Evolutionary conservation across 2,888 invertebrate genomes (phyloP).

Genomic region (Arrhopalites spinosus): DNA sequence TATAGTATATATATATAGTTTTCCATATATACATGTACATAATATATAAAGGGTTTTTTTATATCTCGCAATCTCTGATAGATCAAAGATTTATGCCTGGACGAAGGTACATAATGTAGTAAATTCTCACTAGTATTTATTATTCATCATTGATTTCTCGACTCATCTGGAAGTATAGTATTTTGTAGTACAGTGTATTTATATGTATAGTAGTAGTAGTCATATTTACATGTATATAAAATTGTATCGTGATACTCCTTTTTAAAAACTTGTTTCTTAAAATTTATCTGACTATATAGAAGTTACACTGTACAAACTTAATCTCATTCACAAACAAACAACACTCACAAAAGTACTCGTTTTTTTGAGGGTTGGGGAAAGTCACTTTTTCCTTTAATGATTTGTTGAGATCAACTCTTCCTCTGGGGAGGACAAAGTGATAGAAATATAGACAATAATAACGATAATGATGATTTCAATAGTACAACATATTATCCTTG

Average conservation of each 20-base stretch:
- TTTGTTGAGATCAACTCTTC: neutral
- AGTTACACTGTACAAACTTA: no score
- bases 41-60: slow-evolving; percentile 1
- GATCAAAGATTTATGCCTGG: no score
- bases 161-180: neutral
- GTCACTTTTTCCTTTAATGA: neutral
- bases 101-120: slow-evolving; percentile 1
- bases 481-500: no score
- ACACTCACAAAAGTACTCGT: no score
- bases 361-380: neutral
- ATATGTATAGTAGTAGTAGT: neutral
- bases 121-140: neutral
- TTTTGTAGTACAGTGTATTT: no score
- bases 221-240: neutral
- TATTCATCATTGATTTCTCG: no score
- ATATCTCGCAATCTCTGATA: neutral
- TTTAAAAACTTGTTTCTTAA: neutral
- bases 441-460: neutral
- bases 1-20: neutral
- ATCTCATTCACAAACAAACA: no score
- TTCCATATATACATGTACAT: neutral
- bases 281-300: no score
- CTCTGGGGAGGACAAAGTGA: neutral
- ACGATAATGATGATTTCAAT: no score
- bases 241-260: neutral